These are phyloP conservation scores for Grapholita molesta DNA, from an alignment of 1,140 invertebrate species.

Conservation along the genomic window DNA sequence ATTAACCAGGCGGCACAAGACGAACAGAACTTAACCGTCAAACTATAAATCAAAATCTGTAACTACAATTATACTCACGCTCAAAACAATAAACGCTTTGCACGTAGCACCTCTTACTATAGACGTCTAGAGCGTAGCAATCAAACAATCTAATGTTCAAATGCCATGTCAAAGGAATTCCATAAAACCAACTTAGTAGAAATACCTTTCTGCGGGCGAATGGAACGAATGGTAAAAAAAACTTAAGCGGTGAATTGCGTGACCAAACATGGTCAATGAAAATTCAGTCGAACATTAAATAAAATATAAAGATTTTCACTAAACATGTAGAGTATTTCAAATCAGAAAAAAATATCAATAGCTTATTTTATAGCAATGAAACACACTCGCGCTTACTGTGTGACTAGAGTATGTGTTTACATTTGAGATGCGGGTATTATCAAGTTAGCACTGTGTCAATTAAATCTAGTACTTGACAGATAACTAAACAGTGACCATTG, in stretches of 20 bases:
- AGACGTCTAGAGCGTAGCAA: constrained; percentile 46
- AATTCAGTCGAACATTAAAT: constrained; percentile 36
- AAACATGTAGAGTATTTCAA: not conserved
- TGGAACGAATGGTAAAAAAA: constrained; percentile 55
- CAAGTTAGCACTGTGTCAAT: too few relatives aligned
- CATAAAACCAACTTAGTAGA: constrained; percentile 53
- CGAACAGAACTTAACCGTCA: not conserved
- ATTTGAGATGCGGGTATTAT: too few relatives aligned
- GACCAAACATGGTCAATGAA: constrained; percentile 57
- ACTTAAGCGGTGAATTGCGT: constrained; percentile 67
- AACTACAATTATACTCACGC: constrained; percentile 3
- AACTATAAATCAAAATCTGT: not conserved
- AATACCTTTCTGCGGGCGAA: constrained; percentile 47
- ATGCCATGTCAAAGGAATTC: constrained; percentile 72
- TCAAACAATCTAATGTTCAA: constrained; percentile 63
- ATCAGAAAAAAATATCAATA: too few relatives aligned
- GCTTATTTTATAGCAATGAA: too few relatives aligned
- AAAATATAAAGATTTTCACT: constrained; percentile 13
- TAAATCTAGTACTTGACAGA: too few relatives aligned
- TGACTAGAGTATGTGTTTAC: too few relatives aligned
- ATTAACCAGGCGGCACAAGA: not conserved
- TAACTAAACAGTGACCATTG: too few relatives aligned
- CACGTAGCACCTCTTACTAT: constrained; percentile 29
- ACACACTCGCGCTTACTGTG: too few relatives aligned
- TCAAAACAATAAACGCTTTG: constrained; percentile 28